Base-by-base conservation (phyloP, 1,140 invertebrate genomes). In the Platyscapa corneri region DNA sequence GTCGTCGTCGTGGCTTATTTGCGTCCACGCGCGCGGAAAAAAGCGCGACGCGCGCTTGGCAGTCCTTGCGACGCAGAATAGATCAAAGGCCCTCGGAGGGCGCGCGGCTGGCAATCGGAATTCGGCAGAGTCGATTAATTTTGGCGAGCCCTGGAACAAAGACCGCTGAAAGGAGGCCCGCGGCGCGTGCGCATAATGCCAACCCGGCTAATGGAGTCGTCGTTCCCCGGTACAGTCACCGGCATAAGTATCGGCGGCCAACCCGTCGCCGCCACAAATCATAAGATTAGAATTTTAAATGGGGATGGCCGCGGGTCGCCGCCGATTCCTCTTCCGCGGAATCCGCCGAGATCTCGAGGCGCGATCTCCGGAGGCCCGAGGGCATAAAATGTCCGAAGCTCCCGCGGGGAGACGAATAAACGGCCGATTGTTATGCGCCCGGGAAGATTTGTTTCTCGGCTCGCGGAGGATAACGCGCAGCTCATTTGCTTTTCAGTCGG, bases 211-310 rank as follows among this genome's bases (percentile, higher is more conserved):
- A 93, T 93, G 91, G 91, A 93, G 92, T 92, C 90, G 89, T 93
- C 32, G 67, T 39, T 74, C n/a, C 90, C 83, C 87, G 87, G 88
- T 90, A 90, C 90, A 91, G 89, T 90, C 89, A 88, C 78, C 83
- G 87, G 88, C 88, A 90, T 86, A 90, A 92, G 87, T 89, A 56
- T 34, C 46, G n/a, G 0, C 72, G 79, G 42, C 0, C n/a, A n/a
- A 56, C 37, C 53, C 82, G 53, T 88, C 88, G 88, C 87, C 91
- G 91, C 87, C 91, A 92, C 91, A 93, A 93, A 93, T 93, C 92
- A 93, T 93, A 93, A 91, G 92, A 93, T 93, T 93, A 93, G 92
- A 93, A 93, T 93, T 93, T 93, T 92, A 93, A 93, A 93, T 93
- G 42, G 86, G 85, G n/a, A n/a, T n/a, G n/a, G n/a, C 74, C 72